Conservation (phyloP, 2,113 vertebrate species). For the Tetrao urogallus region DNA sequence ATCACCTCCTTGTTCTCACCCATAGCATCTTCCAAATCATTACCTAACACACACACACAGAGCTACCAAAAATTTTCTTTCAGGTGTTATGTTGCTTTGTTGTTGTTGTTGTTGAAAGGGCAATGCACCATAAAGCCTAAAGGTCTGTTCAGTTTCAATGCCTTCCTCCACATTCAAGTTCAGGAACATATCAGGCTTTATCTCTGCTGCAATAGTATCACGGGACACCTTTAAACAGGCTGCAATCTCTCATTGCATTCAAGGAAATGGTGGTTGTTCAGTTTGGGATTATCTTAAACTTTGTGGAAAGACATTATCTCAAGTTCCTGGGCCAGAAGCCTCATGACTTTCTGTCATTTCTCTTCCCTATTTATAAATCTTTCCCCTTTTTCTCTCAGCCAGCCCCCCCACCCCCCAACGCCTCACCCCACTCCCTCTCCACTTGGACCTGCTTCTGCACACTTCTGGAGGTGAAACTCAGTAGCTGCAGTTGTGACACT, state of each 20-base stretch:
- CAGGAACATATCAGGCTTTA: background rate
- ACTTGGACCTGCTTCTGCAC: background rate
- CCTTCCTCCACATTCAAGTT: background rate
- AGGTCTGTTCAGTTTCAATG: background rate
- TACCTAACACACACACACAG: background rate
- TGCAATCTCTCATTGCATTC: background rate
- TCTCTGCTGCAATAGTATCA: background rate
- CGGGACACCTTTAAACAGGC: background rate
- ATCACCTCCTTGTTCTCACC: background rate
- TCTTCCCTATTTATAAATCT: background rate
- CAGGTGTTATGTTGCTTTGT: background rate
- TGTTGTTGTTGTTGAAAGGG: background rate
- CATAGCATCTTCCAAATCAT: background rate
- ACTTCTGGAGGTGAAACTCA: constrained; percentile 43
- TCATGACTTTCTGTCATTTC: background rate
- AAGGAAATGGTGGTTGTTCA: background rate
- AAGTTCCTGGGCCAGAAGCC: background rate
- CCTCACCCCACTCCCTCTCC: background rate
- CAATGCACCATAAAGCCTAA: background rate
- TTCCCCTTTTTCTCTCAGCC: background rate
- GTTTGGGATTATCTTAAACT: background rate
- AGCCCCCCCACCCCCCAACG: background rate
- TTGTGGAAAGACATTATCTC: background rate
- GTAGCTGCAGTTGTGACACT: constrained; percentile 67
- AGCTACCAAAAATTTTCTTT: background rate